phyloP scores from a whole-genome alignment of 2,113 vertebrate genomes.

The Barbus barbus region DNA sequence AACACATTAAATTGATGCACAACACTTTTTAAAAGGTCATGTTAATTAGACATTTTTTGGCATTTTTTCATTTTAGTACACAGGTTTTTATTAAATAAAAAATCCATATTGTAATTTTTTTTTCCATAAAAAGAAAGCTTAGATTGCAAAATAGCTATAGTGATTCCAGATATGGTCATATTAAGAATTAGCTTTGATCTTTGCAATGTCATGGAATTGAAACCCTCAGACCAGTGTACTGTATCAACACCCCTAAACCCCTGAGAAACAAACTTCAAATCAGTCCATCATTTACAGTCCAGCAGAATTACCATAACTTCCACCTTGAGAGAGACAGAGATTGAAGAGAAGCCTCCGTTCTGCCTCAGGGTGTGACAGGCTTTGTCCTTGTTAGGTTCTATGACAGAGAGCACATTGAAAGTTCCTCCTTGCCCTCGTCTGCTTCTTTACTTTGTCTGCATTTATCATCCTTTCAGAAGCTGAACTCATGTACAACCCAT shows the following conservation, averaged over 20 bases:
- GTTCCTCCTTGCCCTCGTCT: not conserved
- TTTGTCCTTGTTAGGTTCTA: constrained; percentile 19
- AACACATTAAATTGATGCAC: no score
- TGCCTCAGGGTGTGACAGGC: constrained; percentile 13
- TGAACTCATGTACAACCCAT: constrained; percentile 15
- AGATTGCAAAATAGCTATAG: not conserved
- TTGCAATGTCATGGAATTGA: no score
- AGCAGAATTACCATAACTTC: constrained; percentile 9
- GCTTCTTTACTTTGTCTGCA: constrained; percentile 27
- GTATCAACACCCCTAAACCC: not conserved
- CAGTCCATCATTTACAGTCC: no score
- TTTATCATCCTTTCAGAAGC: constrained; percentile 43
- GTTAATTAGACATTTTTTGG: no score
- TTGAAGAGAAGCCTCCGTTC: not conserved
- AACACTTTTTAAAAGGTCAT: no score
- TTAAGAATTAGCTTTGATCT: not conserved
- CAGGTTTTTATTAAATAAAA: not conserved
- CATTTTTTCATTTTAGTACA: no score
- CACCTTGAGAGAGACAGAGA: constrained; percentile 32
- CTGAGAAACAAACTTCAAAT: constrained; percentile 2
- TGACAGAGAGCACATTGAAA: constrained; percentile 15
- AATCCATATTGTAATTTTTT: not conserved
- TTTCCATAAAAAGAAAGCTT: not conserved
- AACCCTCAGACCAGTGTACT: not conserved
- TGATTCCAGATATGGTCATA: not conserved